Evolutionary conservation across 1,140 invertebrate species (phyloP).

Genomic region (Penaeus japonicus): DNA sequence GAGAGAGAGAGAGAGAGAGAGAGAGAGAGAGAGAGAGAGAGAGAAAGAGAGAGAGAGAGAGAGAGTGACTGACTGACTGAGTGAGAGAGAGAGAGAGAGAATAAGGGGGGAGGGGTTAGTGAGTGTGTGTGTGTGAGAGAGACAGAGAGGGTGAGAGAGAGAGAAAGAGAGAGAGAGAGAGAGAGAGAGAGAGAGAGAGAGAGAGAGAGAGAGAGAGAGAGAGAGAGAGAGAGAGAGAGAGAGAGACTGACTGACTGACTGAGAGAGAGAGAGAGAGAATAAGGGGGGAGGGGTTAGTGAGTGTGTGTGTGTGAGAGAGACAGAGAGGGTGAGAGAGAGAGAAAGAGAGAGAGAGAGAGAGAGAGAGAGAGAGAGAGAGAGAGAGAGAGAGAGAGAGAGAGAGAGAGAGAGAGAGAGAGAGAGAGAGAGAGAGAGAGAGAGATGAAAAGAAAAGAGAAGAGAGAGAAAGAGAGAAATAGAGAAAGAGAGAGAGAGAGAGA

Average conservation of each 20-base stretch:
- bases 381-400: neutral
- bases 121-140: too few relatives aligned
- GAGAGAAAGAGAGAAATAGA: neutral
- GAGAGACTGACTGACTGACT: too few relatives aligned
- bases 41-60: neutral
- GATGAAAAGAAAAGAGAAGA: neutral
- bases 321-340: neutral
- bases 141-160: slow-evolving; percentile 3
- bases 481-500: neutral
- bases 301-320: too few relatives aligned
- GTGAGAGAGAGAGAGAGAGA: neutral
- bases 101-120: too few relatives aligned
- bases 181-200: too few relatives aligned
- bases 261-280: too few relatives aligned
- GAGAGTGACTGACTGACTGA: neutral
- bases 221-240: too few relatives aligned
- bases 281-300: too few relatives aligned
- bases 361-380: slow-evolving; percentile 22
- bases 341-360: slow-evolving; percentile 16
- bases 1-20: neutral
- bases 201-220: too few relatives aligned
- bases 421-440: slow-evolving; percentile 9
- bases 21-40: neutral
- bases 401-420: neutral
- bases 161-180: slow-evolving; percentile 20